Conservation (phyloP, 2,113 vertebrate species). For the Hemiscyllium ocellatum region DNA sequence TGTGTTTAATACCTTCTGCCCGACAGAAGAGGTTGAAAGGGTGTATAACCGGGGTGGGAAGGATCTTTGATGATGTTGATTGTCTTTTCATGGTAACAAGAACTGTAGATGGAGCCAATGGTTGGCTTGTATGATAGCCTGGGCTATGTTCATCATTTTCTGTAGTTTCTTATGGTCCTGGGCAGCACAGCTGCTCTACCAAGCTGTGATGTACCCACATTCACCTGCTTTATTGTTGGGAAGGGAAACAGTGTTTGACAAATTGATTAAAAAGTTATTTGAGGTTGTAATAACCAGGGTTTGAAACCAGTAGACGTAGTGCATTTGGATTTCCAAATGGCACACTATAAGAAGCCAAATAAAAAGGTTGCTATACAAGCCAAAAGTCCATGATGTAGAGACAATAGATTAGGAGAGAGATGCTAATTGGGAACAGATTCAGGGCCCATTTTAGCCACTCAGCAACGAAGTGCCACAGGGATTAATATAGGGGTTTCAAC, state of each 20-base stretch:
- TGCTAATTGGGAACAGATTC: background rate
- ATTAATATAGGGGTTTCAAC: background rate
- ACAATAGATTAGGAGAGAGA: background rate
- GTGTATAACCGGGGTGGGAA: no score
- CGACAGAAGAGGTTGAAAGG: no score
- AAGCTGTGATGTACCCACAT: background rate
- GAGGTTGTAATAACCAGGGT: background rate
- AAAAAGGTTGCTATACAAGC: background rate
- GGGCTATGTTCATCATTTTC: no score
- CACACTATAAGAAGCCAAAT: background rate
- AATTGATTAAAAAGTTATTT: background rate
- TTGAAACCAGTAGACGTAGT: background rate
- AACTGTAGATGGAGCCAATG: no score
- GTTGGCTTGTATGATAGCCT: no score
- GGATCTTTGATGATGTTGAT: no score
- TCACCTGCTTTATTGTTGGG: background rate
- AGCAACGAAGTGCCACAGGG: background rate
- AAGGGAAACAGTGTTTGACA: background rate
- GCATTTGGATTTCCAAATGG: background rate
- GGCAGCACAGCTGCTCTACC: no score
- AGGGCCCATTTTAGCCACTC: background rate
- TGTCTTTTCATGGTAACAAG: no score
- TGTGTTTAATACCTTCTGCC: no score
- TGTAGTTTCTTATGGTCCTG: no score
- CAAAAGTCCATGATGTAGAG: background rate